Evolutionary conservation across 2,888 invertebrate species (phyloP).

Genomic region (Noctua fimbriata): DNA sequence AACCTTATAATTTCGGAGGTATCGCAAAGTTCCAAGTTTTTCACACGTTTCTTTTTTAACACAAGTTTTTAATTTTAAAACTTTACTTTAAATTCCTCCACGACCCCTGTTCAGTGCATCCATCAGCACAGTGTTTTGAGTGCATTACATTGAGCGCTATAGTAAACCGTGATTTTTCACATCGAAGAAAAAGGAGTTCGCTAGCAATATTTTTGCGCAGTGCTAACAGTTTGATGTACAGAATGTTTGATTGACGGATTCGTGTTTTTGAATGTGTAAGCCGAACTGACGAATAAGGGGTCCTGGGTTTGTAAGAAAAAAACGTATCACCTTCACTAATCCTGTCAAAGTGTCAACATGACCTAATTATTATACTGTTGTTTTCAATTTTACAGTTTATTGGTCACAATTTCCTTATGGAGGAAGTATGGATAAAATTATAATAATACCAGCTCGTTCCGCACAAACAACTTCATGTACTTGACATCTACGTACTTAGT

Average conservation of each 20-base stretch:
- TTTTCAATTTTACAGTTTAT: not conserved
- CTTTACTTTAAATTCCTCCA: too few species aligned
- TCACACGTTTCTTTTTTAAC: too few species aligned
- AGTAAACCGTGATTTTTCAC: not conserved
- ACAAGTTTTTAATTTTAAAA: too few species aligned
- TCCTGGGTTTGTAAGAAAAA: too few species aligned
- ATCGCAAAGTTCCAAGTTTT: too few species aligned
- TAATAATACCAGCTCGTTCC: not conserved
- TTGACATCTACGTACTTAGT: not conserved
- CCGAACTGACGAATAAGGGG: too few species aligned
- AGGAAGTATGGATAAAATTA: not conserved
- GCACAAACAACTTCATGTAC: not conserved
- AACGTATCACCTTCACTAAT: too few species aligned
- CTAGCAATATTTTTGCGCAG: not conserved
- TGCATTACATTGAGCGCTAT: not conserved
- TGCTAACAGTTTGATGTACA: too few species aligned
- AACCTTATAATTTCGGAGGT: too few species aligned
- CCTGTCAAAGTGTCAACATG: too few species aligned
- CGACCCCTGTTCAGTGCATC: not conserved
- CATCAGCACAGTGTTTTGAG: not conserved
- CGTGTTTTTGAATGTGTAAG: too few species aligned
- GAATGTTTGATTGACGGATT: too few species aligned
- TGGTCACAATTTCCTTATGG: not conserved
- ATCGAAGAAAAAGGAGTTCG: not conserved
- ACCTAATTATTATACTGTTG: not conserved